A percentile compares a stretch with the other conserved stretches of the same genome.
phyloP scores from a whole-genome alignment of 2,888 invertebrate genomes.

The Nephrotoma appendiculata region DNA sequence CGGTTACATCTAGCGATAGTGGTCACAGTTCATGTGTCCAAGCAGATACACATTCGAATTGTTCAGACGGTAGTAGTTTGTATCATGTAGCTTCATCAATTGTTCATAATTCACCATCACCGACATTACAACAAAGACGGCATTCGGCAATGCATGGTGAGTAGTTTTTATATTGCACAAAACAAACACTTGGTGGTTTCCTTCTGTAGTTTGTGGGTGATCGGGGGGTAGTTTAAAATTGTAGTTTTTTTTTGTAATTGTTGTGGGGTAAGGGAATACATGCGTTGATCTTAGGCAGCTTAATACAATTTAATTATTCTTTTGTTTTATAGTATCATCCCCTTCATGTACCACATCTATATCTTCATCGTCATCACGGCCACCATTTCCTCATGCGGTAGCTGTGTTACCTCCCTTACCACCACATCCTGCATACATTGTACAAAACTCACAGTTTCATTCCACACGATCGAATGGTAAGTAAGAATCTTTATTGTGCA shows the following conservation, averaged over 20 bases:
- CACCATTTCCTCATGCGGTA: slow-evolving; percentile 30
- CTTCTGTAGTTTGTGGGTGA: neutral
- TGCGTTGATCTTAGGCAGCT: neutral
- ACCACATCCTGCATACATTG: slow-evolving; percentile 7
- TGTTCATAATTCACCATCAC: slow-evolving; percentile 31
- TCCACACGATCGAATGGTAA: slow-evolving; percentile 8
- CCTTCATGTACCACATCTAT: neutral
- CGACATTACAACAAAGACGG: slow-evolving; percentile 31
- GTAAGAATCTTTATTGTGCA: neutral
- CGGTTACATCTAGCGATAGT: slow-evolving; percentile 84
- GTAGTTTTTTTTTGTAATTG: slow-evolving; percentile 14
- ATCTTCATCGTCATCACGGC: slow-evolving; percentile 6
- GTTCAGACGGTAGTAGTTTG: slow-evolving; percentile 17
- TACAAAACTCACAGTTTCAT: slow-evolving; percentile 7
- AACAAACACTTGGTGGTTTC: neutral
- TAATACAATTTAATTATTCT: neutral
- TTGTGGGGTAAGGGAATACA: slow-evolving; percentile 13
- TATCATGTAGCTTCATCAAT: slow-evolving; percentile 20
- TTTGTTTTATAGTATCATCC: neutral
- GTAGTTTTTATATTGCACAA: slow-evolving; percentile 11
- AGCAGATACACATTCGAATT: slow-evolving; percentile 24
- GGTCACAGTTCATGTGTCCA: slow-evolving; percentile 69
- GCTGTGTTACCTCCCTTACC: slow-evolving; percentile 45
- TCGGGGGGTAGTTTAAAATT: neutral
- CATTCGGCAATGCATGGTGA: slow-evolving; percentile 39